Conservation (phyloP, 2,888 invertebrate species). For the Biston betularia region DNA sequence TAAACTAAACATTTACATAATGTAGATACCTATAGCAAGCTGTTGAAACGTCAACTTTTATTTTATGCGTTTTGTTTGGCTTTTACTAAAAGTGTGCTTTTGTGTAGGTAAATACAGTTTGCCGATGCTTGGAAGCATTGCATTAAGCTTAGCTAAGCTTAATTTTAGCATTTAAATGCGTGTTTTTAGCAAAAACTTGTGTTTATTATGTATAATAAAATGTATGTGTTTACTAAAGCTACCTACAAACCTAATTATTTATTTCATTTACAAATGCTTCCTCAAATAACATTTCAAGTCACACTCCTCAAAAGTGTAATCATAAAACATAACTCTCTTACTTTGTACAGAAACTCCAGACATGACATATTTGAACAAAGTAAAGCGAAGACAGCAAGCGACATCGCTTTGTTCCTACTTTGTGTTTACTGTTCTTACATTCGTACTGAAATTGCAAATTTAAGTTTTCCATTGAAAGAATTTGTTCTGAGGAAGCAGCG, state of each 20-base stretch:
- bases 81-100: conserved; percentile 18
- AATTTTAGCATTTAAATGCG: conserved; percentile 62
- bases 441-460: conserved; percentile 26
- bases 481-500: conserved; percentile 57
- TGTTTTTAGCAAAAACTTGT: conserved; percentile 54
- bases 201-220: conserved; percentile 32
- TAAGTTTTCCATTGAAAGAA: conserved; percentile 26
- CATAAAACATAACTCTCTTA: conserved; percentile 13
- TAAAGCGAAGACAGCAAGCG: conserved; percentile 36
- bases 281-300: conserved; percentile 30
- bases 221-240: conserved; percentile 25
- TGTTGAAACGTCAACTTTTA: conserved; percentile 15
- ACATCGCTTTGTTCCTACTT: conserved; percentile 23
- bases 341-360: conserved; percentile 23
- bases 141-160: conserved; percentile 64
- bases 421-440: conserved; percentile 29
- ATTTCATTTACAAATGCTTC: conserved; percentile 33
- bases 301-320: conserved; percentile 17
- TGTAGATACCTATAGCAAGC: conserved; percentile 29
- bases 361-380: conserved; percentile 22
- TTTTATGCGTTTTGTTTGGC: conserved; percentile 8
- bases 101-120: conserved; percentile 13
- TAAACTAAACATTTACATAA: conserved; percentile 28
- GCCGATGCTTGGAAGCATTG: conserved; percentile 40
- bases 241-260: conserved; percentile 37